Evolutionary conservation across 2,797 vertebrate genomes (phyloP), one percentile per base, ranked within the genome.

Genomic region (Microctenopoma stevenorrisi): DNA sequence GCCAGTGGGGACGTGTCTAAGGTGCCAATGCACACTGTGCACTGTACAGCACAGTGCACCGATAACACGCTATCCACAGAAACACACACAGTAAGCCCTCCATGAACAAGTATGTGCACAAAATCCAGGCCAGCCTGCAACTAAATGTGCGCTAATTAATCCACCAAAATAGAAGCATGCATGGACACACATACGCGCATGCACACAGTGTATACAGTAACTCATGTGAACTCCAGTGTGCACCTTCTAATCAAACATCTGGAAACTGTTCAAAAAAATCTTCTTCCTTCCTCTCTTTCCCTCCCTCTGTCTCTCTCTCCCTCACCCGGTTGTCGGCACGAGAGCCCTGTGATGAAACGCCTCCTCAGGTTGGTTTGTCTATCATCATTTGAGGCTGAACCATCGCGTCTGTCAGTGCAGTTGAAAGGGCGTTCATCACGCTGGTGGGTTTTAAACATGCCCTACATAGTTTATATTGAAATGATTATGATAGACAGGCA

Each of bases 191-290:
- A 56, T 57, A 52, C 53, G 60, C 25, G 54, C 44, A 52, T 43
- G 56, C 64, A 47, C 25, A 42, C 25, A 60, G 13, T 16, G 42
- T 46, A n/a, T 42, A 72, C 77, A 85, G 46, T 74, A 84, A 86
- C 79, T 91, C 76, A 90, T 88, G 71, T 69, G 59, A 72, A 72
- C 74, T 72, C 30, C 64, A 58, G 67, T 75, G 83, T 53, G 78
- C 70, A 90, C 90, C 90, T 90, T 90, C 88, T 92, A 92, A 92
- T 93, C 90, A 91, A 89, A 91, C 90, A 93, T 94, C 92, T 94
- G 91, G 91, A 89, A 91, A 78, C 59, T 46, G 75, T 88, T 91
- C 48, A 56, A 69, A 70, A 70, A 33, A 33, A 33, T 58, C 55
- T 57, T 42, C 25, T 70, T 74, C 78, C 26, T 35, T 35, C 65